Evolutionary conservation across 1,140 invertebrate species (phyloP), one percentile per base, ranked within the genome.

Genomic region (Agrilus planipennis): DNA sequence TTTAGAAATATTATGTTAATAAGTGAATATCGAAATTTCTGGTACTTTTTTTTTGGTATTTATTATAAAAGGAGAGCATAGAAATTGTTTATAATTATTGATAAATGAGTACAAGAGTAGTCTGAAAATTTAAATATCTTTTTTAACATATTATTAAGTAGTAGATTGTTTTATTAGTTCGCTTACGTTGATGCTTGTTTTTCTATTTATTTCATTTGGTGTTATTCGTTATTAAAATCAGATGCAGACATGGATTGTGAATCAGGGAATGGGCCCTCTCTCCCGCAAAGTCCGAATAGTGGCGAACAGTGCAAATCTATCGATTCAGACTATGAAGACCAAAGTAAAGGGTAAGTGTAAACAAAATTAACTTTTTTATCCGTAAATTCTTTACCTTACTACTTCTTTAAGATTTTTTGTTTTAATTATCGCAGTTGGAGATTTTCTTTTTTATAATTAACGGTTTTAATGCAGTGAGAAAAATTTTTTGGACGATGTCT

Each of bases 271-370:
- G 92, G 92, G 4, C 81, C 88, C 7, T 95, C 90, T 18, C 65
- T 96, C 37, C 87, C 91, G 2, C 89, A 94, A 54, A 94, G 89
- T 32, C 91, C 92, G 3, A 84, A 86, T 49, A 90, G 87, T 38
- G 76, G 84, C 15, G 87, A 90, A 54, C 82, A 83, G 12, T 79
- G 76, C 11, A 81, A 81, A 50, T 77, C 76, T 3, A 53, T 84
- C 4, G 84, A 88, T 60, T 87, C 82, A 25, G 84, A 88, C 53
- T 84, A 81, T 54, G 85, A 89, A 38, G 83, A 87, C 51, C 57
- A 60, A n/a, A 54, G 50, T 17, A 62, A 60, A 51, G 27, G 49
- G 58, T 61, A 51, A 53, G 57, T 53, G n/a, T n/a, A n/a, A n/a
- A n/a, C n/a, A n/a, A n/a, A n/a, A n/a, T n/a, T n/a, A 32, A 39